A percentile compares a stretch with the other conserved stretches of the same genome.
These are phyloP conservation scores for Noctua janthe DNA, from an alignment of 2,888 invertebrate species.

Conservation along the genomic window DNA sequence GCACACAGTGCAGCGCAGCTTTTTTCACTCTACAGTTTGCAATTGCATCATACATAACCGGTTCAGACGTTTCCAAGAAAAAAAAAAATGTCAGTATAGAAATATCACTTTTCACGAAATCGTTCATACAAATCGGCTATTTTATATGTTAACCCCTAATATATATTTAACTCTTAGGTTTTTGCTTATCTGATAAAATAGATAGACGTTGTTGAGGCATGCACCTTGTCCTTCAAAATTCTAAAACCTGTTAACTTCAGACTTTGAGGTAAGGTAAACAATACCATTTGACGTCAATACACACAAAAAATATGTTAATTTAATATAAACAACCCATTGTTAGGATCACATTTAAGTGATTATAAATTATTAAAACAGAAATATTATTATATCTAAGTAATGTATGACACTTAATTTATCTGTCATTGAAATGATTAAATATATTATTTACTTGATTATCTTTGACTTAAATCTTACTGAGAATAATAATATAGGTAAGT, in stretches of 20 bases:
- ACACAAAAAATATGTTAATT: conserved; percentile 59
- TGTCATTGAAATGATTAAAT: not conserved
- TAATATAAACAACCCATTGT: conserved; percentile 41
- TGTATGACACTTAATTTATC: not conserved
- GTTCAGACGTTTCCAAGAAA: no score
- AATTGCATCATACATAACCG: no score
- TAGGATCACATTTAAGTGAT: conserved; percentile 3
- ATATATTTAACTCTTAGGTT: not conserved
- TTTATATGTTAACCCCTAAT: no score
- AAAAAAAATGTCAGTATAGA: no score
- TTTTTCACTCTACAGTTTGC: no score
- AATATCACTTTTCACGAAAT: no score
- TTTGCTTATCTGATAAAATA: not conserved
- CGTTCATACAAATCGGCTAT: no score
- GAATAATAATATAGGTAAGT: not conserved
- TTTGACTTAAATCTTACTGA: not conserved
- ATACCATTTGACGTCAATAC: conserved; percentile 61
- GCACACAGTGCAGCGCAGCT: no score
- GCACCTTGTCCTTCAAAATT: conserved; percentile 9
- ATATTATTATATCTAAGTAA: not conserved
- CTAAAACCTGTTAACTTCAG: conserved; percentile 29
- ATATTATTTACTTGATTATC: not conserved
- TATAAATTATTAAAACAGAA: conserved; percentile 9
- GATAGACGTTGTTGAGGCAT: not conserved
- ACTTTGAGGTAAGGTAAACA: conserved; percentile 60